These are phyloP conservation scores for Cygnus buccinator DNA, from an alignment of 2,113 vertebrate species.

Conservation along the genomic window DNA sequence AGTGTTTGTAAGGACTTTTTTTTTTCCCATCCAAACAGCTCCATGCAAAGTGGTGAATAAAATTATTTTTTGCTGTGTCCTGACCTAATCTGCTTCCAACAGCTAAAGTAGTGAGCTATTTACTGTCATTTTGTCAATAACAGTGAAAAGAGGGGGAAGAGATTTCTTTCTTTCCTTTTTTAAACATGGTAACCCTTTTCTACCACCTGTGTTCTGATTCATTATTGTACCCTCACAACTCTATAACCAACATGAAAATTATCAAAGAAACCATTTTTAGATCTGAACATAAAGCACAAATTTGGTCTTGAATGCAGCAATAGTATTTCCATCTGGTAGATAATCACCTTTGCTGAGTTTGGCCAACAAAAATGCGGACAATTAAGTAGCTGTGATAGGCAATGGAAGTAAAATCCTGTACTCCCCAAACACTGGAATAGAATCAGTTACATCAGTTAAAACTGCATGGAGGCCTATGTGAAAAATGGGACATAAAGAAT, in stretches of 20 bases:
- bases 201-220: background rate
- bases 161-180: background rate
- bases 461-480: background rate
- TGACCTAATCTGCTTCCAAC: background rate
- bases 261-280: background rate
- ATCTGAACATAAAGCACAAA: background rate
- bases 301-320: background rate
- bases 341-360: background rate
- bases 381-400: background rate
- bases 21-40: background rate
- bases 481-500: background rate
- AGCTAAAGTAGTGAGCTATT: background rate
- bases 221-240: background rate
- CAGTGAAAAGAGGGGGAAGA: background rate
- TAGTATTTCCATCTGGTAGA: background rate
- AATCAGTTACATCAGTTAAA: background rate
- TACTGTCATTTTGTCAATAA: background rate
- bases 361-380: background rate
- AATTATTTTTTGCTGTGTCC: background rate
- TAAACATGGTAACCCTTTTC: background rate
- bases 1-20: background rate
- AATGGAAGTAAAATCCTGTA: background rate
- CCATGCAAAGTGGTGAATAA: background rate
- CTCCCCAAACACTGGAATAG: background rate
- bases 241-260: background rate